These are phyloP conservation scores for Rhogogaster chlorosoma DNA, from an alignment of 2,888 invertebrate species.

Conservation along the genomic window DNA sequence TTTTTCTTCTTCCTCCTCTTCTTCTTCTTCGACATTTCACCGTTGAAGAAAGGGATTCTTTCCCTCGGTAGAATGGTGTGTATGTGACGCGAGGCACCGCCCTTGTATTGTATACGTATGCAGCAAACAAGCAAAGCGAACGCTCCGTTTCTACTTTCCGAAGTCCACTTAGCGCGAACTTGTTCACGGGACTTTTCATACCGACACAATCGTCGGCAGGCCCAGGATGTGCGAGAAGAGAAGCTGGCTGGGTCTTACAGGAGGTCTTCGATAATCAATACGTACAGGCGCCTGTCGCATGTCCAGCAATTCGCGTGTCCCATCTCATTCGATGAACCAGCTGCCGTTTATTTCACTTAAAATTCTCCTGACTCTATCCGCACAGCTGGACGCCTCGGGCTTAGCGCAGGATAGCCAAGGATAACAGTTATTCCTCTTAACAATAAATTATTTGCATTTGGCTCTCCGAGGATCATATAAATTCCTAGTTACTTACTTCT, in stretches of 20 bases:
- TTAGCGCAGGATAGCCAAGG: background rate
- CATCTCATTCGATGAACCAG: slow-evolving; percentile 29
- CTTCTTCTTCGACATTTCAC: background rate
- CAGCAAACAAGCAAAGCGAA: background rate
- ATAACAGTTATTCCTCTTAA: slow-evolving; percentile 15
- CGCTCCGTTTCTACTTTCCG: background rate
- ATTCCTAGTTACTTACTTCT: background rate
- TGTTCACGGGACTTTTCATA: slow-evolving; percentile 30
- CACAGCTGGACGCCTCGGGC: background rate
- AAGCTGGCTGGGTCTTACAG: background rate
- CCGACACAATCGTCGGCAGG: background rate
- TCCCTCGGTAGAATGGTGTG: background rate
- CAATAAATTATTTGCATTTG: slow-evolving; percentile 1
- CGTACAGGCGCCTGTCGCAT: background rate
- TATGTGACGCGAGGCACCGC: background rate
- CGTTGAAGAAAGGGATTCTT: background rate
- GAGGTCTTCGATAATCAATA: slow-evolving; percentile 43
- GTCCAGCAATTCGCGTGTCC: slow-evolving; percentile 1
- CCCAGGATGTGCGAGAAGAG: slow-evolving; percentile 11
- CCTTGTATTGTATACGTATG: background rate
- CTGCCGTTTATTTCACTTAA: slow-evolving; percentile 32
- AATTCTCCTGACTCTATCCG: background rate
- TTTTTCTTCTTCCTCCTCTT: no score
- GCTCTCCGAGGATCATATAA: background rate
- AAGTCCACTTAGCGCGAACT: background rate